Evolutionary conservation across 2,888 invertebrate genomes (phyloP).

Genomic region (Hemistola chrysoprasaria): DNA sequence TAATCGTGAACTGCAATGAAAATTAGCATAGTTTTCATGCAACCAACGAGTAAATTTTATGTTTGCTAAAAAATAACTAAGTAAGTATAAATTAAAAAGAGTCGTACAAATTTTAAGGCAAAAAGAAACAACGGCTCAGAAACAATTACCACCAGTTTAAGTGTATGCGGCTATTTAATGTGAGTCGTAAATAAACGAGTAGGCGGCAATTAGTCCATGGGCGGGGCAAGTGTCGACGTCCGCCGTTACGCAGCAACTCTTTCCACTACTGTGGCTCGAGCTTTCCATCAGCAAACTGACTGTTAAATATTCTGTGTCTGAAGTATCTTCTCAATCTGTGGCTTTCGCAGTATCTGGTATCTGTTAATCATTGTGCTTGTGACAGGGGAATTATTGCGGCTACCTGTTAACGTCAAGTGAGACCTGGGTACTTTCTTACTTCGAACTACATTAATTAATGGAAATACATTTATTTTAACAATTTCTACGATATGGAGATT

Average conservation of each 20-base stretch:
- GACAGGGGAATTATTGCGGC: constrained; percentile 45
- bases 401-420: constrained; percentile 39
- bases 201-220: constrained; percentile 67
- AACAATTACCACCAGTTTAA: constrained; percentile 26
- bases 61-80: too few relatives aligned
- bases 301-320: too few relatives aligned
- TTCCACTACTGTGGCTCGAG: neutral
- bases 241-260: constrained; percentile 21
- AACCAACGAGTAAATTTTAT: too few relatives aligned
- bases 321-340: too few relatives aligned
- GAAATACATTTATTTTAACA: too few relatives aligned
- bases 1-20: too few relatives aligned
- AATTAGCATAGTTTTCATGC: too few relatives aligned
- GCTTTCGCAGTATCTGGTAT: too few relatives aligned
- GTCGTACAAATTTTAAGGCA: constrained; percentile 10
- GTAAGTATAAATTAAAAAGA: too few relatives aligned
- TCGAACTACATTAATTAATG: too few relatives aligned
- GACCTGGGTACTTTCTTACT: neutral
- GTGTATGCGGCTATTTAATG: constrained; percentile 34
- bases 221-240: constrained; percentile 52
- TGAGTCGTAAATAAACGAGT: constrained; percentile 63
- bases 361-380: constrained; percentile 15
- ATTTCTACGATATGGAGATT: too few relatives aligned
- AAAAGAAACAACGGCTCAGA: constrained; percentile 20
- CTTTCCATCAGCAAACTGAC: too few relatives aligned